Conservation (phyloP, 2,888 invertebrate genomes). For the Proisotoma minuta region DNA sequence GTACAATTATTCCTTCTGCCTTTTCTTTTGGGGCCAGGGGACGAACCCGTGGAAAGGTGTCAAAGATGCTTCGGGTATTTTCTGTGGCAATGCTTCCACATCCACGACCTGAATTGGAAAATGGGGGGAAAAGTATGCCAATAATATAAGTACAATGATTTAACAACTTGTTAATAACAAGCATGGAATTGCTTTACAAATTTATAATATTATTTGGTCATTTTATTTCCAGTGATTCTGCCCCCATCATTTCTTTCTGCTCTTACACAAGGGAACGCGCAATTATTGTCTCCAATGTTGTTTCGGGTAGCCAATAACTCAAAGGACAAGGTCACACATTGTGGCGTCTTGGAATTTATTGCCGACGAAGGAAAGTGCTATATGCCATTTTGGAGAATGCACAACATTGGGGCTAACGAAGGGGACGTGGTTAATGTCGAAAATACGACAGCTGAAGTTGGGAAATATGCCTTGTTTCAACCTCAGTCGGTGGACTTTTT, state of each 20-base stretch:
- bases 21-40: background rate
- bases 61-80: background rate
- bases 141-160: background rate
- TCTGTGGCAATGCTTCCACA: constrained; percentile 24
- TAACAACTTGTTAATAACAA: background rate
- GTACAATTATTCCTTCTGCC: background rate
- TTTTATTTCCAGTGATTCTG: constrained; percentile 22
- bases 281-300: constrained; percentile 17
- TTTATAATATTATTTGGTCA: background rate
- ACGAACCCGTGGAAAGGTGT: background rate
- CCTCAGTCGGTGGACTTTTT: constrained; percentile 58
- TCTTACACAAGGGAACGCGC: constrained; percentile 3
- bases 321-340: constrained; percentile 12
- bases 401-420: constrained; percentile 83
- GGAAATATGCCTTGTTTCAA: constrained; percentile 92
- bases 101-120: constrained; percentile 26
- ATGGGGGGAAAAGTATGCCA: constrained; percentile 34
- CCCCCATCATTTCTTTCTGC: constrained; percentile 18
- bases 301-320: constrained; percentile 6
- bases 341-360: constrained; percentile 92
- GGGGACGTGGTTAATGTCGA: constrained; percentile 83
- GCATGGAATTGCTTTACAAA: background rate
- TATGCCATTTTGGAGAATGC: constrained; percentile 98
- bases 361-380: constrained; percentile 97
- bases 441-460: constrained; percentile 87